Evolutionary conservation across 2,888 invertebrate genomes (phyloP), one percentile per base, ranked within the genome.

Genomic region (Odontomyia ornata): DNA sequence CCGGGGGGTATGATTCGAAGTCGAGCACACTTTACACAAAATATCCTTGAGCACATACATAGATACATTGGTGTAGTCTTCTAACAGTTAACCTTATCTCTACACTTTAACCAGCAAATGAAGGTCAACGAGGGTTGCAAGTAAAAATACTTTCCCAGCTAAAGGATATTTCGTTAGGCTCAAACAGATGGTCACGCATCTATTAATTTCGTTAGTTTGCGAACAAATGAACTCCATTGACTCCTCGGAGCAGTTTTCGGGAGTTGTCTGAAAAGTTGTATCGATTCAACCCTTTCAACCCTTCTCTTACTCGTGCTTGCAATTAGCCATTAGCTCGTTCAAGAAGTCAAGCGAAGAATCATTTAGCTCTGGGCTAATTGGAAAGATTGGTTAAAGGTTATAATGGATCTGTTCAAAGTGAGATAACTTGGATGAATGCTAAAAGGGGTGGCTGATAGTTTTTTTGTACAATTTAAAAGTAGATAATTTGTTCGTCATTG

Each of bases 11-110:
- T n/a, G n/a, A n/a, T n/a, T n/a, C 43, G 57, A 21, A 57, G 57
- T 73, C 36, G 56, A 60, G 60, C 57, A 73, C 36, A 73, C 57
- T 57, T 73, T 36, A 73, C 36, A 60, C 36, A 73, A 73, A 73
- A 30, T 23, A 73, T 36, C 57, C 36, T 57, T 36, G 7, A n/a
- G 60, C 57, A 21, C 30, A 65, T 65, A 18, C 21, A 23, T 23
- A 60, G 60, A 23, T 23, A 23, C 60, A 15, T 7, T 25, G 9
- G 60, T 18, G 15, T 18, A 18, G 52, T 18, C 52, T 18, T 52
- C 52, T 15, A 13, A 52, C 4, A 15, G 52, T 52, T 52, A 15
- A 52, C 13, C 23, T 0, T 60, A 25, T 60, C 7, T 23, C 23
- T 60, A 11, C 18, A 15, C n/a, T n/a, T 60, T 18, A 7, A 23